Evolutionary conservation across 2,113 vertebrate species (phyloP).

Genomic region (Vidua macroura): DNA sequence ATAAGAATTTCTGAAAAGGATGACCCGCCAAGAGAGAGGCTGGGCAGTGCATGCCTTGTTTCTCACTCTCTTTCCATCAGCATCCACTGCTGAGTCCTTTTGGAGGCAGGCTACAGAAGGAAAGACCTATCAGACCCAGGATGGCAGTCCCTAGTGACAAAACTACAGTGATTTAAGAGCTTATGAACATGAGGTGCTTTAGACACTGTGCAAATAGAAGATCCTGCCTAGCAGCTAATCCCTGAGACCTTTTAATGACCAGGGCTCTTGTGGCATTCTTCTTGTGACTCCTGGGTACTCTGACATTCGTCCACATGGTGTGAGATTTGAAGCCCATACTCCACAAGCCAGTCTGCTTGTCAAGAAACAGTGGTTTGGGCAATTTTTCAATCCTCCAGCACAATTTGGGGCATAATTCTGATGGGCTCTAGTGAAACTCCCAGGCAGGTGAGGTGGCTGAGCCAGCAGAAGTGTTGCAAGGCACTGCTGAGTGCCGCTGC

Average conservation of each 20-base stretch:
- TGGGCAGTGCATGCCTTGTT: neutral
- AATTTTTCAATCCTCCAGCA: neutral
- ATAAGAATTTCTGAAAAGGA: neutral
- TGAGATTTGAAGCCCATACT: neutral
- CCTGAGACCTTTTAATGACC: neutral
- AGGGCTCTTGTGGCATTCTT: neutral
- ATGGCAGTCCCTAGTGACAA: neutral
- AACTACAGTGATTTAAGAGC: neutral
- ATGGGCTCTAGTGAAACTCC: neutral
- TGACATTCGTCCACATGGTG: neutral
- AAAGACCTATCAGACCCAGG: neutral
- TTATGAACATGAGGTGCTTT: neutral
- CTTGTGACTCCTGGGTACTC: neutral
- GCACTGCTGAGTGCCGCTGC: neutral
- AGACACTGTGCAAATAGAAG: neutral
- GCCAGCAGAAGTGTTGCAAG: neutral
- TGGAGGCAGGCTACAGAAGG: neutral
- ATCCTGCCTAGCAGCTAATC: neutral
- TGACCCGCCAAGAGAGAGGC: rapidly evolving
- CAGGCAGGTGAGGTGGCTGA: neutral
- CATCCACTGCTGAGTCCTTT: neutral
- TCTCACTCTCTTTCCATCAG: neutral
- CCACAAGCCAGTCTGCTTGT: neutral
- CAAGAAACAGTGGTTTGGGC: neutral
- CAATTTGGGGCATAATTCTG: neutral